Conservation (phyloP, 2,888 invertebrate species). For the Liopterus haemorrhoidalis region DNA sequence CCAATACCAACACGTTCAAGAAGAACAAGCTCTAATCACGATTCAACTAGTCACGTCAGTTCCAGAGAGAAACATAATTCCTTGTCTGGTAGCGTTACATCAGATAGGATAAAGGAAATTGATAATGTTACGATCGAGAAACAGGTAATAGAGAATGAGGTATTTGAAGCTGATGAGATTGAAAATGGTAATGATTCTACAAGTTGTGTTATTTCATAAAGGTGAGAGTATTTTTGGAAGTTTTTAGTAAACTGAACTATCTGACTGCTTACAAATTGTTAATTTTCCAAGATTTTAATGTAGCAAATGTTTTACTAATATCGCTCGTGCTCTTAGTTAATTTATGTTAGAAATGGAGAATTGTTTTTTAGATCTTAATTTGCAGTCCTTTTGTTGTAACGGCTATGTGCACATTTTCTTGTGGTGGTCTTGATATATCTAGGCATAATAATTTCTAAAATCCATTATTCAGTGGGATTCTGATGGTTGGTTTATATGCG, state of each 20-base stretch:
- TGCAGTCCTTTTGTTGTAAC: too few species aligned
- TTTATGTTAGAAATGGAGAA: too few species aligned
- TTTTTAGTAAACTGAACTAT: conserved; percentile 1
- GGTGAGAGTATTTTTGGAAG: conserved; percentile 5
- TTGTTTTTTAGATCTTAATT: too few species aligned
- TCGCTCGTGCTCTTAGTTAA: too few species aligned
- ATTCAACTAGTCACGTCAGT: conserved; percentile 35
- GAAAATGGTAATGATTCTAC: conserved; percentile 36
- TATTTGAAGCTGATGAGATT: conserved; percentile 25
- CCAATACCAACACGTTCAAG: conserved; percentile 39
- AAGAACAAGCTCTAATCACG: conserved; percentile 42
- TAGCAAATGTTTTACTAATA: not conserved
- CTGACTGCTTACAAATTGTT: not conserved
- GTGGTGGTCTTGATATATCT: too few species aligned
- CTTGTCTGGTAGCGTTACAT: conserved; percentile 18
- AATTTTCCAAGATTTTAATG: conserved; percentile 4
- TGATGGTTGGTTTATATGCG: too few species aligned
- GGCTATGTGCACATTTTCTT: too few species aligned
- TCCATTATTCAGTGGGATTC: too few species aligned
- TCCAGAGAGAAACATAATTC: conserved; percentile 18
- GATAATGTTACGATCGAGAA: conserved; percentile 21
- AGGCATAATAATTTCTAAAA: too few species aligned
- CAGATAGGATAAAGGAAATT: conserved; percentile 28
- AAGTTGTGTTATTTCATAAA: conserved; percentile 40
- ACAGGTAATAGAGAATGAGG: conserved; percentile 23